phyloP scores from a whole-genome alignment of 2,113 vertebrate genomes.

The Bambusicola thoracicus region DNA sequence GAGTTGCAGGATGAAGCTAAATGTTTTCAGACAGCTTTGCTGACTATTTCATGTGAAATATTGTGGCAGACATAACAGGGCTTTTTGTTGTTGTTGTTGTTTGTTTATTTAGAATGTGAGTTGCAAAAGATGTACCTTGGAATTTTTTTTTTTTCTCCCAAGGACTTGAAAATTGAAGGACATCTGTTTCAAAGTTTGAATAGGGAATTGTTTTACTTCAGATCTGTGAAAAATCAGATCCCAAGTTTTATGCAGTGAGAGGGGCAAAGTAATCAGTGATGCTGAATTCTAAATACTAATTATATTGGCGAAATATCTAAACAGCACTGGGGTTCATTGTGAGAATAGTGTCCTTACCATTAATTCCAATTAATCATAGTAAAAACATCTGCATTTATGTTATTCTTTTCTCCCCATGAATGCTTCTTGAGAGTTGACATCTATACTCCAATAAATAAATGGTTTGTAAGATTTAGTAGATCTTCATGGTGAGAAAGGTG shows the following conservation, averaged over 20 bases:
- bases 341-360: background rate
- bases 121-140: background rate
- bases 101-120: background rate
- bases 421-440: background rate
- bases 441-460: background rate
- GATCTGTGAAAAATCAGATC: background rate
- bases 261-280: background rate
- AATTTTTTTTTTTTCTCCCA: background rate
- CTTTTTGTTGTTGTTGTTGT: background rate
- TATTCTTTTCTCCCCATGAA: background rate
- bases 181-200: background rate
- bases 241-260: background rate
- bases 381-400: background rate
- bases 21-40: background rate
- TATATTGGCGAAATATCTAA: background rate
- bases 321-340: background rate
- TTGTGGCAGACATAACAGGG: background rate
- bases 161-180: background rate
- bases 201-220: background rate
- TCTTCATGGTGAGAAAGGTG: background rate
- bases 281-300: background rate
- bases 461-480: no score
- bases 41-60: background rate
- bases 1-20: conserved; percentile 32
- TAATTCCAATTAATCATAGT: background rate